Percentiles rank a stretch among this genome's conserved stretches.
phyloP scores from a whole-genome alignment of 2,797 vertebrate genomes.

The Hozukius guyotensis region DNA sequence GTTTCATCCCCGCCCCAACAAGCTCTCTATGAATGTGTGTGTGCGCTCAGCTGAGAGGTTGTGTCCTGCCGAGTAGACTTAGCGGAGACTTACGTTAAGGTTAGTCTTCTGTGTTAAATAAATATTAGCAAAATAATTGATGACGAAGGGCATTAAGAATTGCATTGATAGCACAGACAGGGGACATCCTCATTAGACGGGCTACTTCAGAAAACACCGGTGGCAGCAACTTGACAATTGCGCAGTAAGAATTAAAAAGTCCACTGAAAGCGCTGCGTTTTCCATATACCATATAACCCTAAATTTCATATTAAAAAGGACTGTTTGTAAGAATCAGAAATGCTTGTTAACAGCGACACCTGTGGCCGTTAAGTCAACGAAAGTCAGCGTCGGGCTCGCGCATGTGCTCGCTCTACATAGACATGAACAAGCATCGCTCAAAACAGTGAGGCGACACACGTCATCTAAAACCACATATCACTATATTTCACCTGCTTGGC shows the following conservation, averaged over 20 bases:
- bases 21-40: background rate
- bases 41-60: background rate
- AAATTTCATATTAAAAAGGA: background rate
- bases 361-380: no score
- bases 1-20: background rate
- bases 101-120: background rate
- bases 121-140: background rate
- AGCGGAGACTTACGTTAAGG: background rate
- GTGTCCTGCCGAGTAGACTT: background rate
- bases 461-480: no score
- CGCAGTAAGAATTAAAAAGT: background rate
- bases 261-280: background rate
- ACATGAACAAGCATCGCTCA: no score
- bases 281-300: background rate
- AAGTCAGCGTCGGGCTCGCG: no score
- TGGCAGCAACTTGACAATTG: background rate
- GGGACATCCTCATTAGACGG: background rate
- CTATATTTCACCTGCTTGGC: no score
- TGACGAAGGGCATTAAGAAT: background rate
- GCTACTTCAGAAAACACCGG: background rate
- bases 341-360: no score
- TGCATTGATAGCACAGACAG: background rate
- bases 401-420: rapidly evolving
- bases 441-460: no score
- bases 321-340: no score